Percentiles rank a stretch among this genome's conserved stretches.
These are phyloP conservation scores for Spilarctia lutea DNA, from an alignment of 2,888 invertebrate genomes.

Conservation along the genomic window DNA sequence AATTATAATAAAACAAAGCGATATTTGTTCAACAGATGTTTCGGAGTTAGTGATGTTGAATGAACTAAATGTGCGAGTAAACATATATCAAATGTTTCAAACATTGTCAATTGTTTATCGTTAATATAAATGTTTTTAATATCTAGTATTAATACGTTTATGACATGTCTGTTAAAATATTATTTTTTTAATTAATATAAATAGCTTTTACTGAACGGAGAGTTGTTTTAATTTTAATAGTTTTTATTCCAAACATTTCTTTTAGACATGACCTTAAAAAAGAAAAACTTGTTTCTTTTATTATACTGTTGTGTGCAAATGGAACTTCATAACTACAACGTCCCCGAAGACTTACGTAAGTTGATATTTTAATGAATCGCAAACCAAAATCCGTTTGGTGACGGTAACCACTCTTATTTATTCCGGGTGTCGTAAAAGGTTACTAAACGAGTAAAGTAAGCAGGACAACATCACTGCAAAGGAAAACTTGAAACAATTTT, in stretches of 20 bases:
- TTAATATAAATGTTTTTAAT: not conserved
- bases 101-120: not conserved
- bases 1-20: not conserved
- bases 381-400: too few relatives aligned
- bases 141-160: not conserved
- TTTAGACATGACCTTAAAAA: not conserved
- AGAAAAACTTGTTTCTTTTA: not conserved
- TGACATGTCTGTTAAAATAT: not conserved
- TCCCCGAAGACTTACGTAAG: too few relatives aligned
- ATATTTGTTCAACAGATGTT: not conserved
- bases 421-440: too few relatives aligned
- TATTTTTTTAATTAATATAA: constrained; percentile 1
- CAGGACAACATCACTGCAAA: too few relatives aligned
- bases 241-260: too few relatives aligned
- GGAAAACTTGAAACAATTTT: too few relatives aligned
- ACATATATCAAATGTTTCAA: not conserved
- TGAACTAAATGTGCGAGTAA: not conserved
- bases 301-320: not conserved
- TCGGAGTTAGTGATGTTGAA: too few relatives aligned
- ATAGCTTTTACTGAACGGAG: not conserved
- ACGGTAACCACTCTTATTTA: too few relatives aligned
- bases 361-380: too few relatives aligned
- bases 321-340: too few relatives aligned
- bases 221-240: not conserved
- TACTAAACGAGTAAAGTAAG: too few relatives aligned